Percentiles rank a stretch among this genome's conserved stretches.
These are phyloP conservation scores for Ascidia mentula DNA, from an alignment of 23 tunicate species.

Conservation along the genomic window DNA sequence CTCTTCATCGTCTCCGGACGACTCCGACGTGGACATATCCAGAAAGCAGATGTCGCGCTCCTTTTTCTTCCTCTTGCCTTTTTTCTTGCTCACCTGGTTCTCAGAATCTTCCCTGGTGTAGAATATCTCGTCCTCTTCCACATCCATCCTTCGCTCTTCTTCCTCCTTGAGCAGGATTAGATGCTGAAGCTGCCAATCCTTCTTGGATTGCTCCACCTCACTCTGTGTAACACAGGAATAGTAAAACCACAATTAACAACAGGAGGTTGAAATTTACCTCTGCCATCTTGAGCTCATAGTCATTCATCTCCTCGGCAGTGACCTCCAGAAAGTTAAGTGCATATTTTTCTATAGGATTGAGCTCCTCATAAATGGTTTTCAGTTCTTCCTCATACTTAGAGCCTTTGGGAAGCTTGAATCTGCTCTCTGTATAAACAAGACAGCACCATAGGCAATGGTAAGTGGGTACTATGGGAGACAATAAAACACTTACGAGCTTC, in stretches of 20 bases:
- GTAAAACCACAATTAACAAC: background rate
- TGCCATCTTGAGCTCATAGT: constrained; percentile 62
- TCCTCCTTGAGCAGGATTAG: constrained; percentile 85
- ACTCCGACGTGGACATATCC: constrained; percentile 45
- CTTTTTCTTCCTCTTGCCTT: constrained; percentile 53
- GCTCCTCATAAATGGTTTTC: constrained; percentile 64
- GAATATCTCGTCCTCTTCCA: constrained; percentile 92
- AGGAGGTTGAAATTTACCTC: constrained; percentile 65
- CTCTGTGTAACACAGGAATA: constrained; percentile 21
- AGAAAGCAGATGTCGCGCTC: constrained; percentile 62
- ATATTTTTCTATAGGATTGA: constrained; percentile 74
- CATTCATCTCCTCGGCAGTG: constrained; percentile 56
- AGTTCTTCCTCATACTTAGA: constrained; percentile 60
- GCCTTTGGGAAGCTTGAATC: constrained; percentile 48
- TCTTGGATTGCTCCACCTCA: constrained; percentile 69
- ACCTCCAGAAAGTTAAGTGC: constrained; percentile 67
- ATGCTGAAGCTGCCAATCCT: constrained; percentile 89
- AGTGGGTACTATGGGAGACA: background rate
- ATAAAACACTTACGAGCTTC: background rate
- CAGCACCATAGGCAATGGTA: too few relatives aligned
- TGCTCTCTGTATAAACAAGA: constrained; percentile 5
- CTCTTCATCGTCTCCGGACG: constrained; percentile 7
- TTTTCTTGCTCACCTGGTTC: constrained; percentile 81
- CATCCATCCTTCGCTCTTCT: constrained; percentile 78
- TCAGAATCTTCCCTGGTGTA: constrained; percentile 70